Conservation (phyloP, 2,888 invertebrate species). For the Aromia moschata region DNA sequence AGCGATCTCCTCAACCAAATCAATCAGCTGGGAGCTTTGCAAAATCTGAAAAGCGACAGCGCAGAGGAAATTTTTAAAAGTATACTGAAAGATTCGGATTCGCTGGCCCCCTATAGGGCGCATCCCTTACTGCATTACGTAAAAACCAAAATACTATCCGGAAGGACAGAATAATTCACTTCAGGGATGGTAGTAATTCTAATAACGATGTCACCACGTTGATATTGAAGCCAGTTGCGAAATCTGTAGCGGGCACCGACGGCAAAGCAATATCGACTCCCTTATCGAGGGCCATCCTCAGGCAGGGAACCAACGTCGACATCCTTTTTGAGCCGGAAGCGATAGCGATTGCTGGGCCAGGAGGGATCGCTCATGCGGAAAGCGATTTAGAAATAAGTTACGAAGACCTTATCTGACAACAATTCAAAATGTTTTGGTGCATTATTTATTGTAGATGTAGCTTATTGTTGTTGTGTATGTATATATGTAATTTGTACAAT, state of each 20-base stretch:
- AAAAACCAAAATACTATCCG: constrained; percentile 54
- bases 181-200: constrained; percentile 44
- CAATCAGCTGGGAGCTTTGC: not conserved
- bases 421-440: not conserved
- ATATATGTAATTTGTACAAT: not conserved
- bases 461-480: not conserved
- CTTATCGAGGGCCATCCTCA: constrained; percentile 71
- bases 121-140: constrained; percentile 57
- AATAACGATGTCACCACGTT: constrained; percentile 59
- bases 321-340: constrained; percentile 75
- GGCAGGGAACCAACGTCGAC: constrained; percentile 69
- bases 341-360: constrained; percentile 78
- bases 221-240: constrained; percentile 73
- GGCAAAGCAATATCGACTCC: constrained; percentile 78
- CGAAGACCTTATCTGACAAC: constrained; percentile 45
- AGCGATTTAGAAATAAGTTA: constrained; percentile 70
- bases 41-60: constrained; percentile 2
- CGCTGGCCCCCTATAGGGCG: constrained; percentile 48
- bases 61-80: no score
- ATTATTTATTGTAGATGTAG: not conserved
- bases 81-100: not conserved
- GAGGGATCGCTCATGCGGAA: constrained; percentile 79
- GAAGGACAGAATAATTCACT: constrained; percentile 48
- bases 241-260: constrained; percentile 71
- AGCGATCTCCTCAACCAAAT: constrained; percentile 13